These are phyloP conservation scores for Salmo trutta DNA, from an alignment of 2,797 vertebrate genomes.

Conservation along the genomic window DNA sequence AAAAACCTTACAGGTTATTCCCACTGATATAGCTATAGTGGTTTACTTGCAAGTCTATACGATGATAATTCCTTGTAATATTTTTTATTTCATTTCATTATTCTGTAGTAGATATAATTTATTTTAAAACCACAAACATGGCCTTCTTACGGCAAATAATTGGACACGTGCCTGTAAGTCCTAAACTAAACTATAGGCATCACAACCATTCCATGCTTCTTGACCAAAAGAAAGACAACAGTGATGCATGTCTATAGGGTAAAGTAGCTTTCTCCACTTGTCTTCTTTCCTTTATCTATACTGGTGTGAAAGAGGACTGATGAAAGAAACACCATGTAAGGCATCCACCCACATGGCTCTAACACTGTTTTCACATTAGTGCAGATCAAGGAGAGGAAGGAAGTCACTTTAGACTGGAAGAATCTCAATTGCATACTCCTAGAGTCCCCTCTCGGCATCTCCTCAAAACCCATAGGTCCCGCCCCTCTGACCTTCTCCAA, in stretches of 20 bases:
- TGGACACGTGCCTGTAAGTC: slow-evolving; percentile 75
- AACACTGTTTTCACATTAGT: slow-evolving; percentile 44
- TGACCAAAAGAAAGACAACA: slow-evolving; percentile 50
- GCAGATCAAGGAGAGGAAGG: slow-evolving; percentile 25
- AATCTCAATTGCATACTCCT: too few species aligned
- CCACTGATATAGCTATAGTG: slow-evolving; percentile 66
- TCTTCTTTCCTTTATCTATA: slow-evolving; percentile 33
- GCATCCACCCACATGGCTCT: slow-evolving; percentile 57
- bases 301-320: slow-evolving; percentile 31
- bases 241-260: slow-evolving; percentile 18
- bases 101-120: slow-evolving; percentile 68
- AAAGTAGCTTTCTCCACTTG: slow-evolving; percentile 31
- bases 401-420: background rate
- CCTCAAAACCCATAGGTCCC: too few species aligned
- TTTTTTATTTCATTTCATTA: slow-evolving; percentile 17
- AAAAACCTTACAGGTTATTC: slow-evolving; percentile 25
- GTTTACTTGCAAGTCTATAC: slow-evolving; percentile 80
- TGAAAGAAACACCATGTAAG: slow-evolving; percentile 47
- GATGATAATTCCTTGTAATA: slow-evolving; percentile 67
- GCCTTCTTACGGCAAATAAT: slow-evolving; percentile 80
- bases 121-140: slow-evolving; percentile 73
- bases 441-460: too few species aligned
- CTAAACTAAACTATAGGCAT: slow-evolving; percentile 52
- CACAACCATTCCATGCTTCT: slow-evolving; percentile 74
- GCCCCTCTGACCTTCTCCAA: too few species aligned